Conservation (phyloP, 1,140 invertebrate species). For the Asbolus verrucosus region DNA sequence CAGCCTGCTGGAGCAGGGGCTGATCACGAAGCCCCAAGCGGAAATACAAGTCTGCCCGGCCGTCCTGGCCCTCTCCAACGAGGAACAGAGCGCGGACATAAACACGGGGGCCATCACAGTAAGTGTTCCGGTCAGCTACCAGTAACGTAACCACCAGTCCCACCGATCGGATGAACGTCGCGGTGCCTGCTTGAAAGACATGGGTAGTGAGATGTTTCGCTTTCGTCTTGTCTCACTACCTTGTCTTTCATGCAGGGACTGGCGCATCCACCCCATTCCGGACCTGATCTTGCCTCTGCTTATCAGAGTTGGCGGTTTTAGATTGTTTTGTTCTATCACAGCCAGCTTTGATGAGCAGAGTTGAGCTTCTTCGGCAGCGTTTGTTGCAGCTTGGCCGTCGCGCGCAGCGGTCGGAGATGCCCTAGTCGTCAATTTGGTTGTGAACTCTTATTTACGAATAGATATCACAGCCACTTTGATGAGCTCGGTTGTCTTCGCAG, state of each 20-base stretch:
- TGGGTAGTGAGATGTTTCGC: conserved; percentile 96
- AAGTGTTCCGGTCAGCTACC: conserved; percentile 47
- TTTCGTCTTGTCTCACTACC: conserved; percentile 84
- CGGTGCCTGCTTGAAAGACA: conserved; percentile 82
- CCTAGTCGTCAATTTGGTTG: conserved; percentile 78
- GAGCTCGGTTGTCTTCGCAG: conserved; percentile 68
- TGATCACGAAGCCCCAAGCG: conserved; percentile 57
- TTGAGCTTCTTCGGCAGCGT: conserved; percentile 62
- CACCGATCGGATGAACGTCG: too few species aligned
- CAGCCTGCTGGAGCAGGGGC: conserved; percentile 57
- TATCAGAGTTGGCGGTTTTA: conserved; percentile 86
- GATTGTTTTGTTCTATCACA: conserved; percentile 76
- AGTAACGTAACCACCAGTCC: too few species aligned
- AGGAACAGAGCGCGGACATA: conserved; percentile 51
- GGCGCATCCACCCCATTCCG: background rate
- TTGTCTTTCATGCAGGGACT: conserved; percentile 84
- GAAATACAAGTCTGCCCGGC: conserved; percentile 63
- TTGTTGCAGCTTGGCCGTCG: too few species aligned
- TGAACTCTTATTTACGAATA: conserved; percentile 71
- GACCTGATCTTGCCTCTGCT: conserved; percentile 57
- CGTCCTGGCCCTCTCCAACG: conserved; percentile 59
- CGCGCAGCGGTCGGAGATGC: conserved; percentile 62
- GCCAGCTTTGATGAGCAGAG: conserved; percentile 87
- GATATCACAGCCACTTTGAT: conserved; percentile 89
- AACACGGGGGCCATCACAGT: conserved; percentile 57